Percentiles rank a stretch among this genome's conserved stretches.
Conservation (phyloP, 2,113 vertebrate genomes). For the Cichladusa arquata region DNA sequence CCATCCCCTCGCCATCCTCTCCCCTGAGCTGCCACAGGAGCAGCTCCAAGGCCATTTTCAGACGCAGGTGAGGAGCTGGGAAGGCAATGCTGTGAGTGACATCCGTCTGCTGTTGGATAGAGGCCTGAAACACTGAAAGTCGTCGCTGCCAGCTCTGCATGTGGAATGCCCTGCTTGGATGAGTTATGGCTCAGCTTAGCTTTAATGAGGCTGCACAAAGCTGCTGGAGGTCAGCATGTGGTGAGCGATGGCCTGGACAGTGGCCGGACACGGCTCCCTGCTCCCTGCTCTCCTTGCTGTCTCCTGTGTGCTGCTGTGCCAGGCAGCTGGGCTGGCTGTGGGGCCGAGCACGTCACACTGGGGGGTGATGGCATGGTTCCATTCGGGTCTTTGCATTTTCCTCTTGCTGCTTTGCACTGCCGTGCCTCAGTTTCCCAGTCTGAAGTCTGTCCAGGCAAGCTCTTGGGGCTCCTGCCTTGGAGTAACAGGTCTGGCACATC, state of each 20-base stretch:
- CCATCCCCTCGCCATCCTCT: accelerated
- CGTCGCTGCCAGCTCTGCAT: not conserved
- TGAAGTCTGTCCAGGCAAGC: not conserved
- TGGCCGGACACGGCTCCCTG: not conserved
- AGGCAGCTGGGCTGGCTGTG: not conserved
- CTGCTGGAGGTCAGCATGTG: not conserved
- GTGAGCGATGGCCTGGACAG: not conserved
- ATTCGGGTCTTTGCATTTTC: not conserved
- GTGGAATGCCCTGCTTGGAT: not conserved
- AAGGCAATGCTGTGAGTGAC: not conserved
- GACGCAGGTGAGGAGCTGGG: not conserved
- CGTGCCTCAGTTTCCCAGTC: not conserved
- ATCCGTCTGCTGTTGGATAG: not conserved
- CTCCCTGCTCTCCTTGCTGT: not conserved
- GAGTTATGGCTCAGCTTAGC: slow-evolving; percentile 4
- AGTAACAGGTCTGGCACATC: not conserved
- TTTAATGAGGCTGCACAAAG: slow-evolving; percentile 7
- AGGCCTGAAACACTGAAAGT: not conserved
- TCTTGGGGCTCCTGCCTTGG: not conserved
- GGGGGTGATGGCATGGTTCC: no score
- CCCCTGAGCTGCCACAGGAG: not conserved
- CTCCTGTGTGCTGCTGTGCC: not conserved
- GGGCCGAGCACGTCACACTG: accelerated
- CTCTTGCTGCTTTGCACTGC: not conserved
- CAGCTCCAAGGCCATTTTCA: not conserved